Evolutionary conservation across 2,888 invertebrate species (phyloP), one percentile per base, ranked within the genome.

Genomic region (Tipula unca): DNA sequence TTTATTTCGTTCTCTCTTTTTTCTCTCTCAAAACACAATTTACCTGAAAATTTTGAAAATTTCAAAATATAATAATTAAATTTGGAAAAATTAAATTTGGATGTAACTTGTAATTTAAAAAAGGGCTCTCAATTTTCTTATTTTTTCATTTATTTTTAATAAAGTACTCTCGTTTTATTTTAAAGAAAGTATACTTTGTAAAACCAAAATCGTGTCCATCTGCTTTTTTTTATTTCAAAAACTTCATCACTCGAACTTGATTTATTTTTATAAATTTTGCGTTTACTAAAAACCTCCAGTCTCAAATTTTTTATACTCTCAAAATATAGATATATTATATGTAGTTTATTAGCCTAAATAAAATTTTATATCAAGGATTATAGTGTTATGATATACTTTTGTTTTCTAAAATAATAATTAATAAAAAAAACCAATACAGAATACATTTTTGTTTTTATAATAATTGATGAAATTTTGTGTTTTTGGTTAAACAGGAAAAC

Each of bases 191-290:
- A 83, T 83, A 29, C 29, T 83, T 83, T 83, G 17, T 8, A 83
- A 83, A 83, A 83, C 83, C 83, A 83, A 83, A 83, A 83, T 83
- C 83, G 83, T 83, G 35, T 35, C 83, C 83, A 83, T 83, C 35
- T 32, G 83, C 83, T 83, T 83, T 83, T 83, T 69, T 69, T 25
- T 10, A 69, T 69, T 69, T 69, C 69, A 69, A 69, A 69, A 69
- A 69, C 25, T 25, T 69, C 25, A 69, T 48, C 69, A 69, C 69
- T 20, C 4, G 8, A 0, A 25, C 69, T 69, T 69, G 10, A 69
- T 13, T 25, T 25, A 3, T 20, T 69, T 48, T 69, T 69, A 69
- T 25, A 25, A 69, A 69, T 69, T 69, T 69, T 69, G 69, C 13
- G 69, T 69, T 69, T 69, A 25, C 20, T 25, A 25, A 25, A 69